Percentiles rank a stretch among this genome's conserved stretches.
These are phyloP conservation scores for Chymomyza costata DNA, from an alignment of 1,140 invertebrate species.

Conservation along the genomic window DNA sequence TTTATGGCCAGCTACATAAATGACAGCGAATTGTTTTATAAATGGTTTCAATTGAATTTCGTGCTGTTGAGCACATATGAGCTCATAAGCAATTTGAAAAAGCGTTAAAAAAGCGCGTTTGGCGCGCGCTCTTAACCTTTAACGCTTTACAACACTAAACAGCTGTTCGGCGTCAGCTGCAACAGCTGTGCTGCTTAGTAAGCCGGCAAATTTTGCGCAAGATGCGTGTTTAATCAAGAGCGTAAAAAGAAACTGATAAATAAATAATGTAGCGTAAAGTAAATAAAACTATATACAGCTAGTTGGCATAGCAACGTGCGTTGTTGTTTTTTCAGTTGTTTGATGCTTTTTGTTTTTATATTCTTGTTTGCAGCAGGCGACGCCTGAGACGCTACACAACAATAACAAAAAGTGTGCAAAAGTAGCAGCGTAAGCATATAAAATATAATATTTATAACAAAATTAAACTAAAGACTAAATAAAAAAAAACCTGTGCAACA, in stretches of 20 bases:
- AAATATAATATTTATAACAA: too few species aligned
- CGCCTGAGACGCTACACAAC: constrained; percentile 9
- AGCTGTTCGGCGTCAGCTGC: constrained; percentile 27
- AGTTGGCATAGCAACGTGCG: constrained; percentile 23
- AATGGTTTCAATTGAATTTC: constrained; percentile 52
- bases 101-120: background rate
- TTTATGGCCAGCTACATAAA: constrained; percentile 55
- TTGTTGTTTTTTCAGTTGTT: constrained; percentile 8
- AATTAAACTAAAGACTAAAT: too few species aligned
- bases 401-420: constrained; percentile 3
- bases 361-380: constrained; percentile 34
- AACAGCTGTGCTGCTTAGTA: too few species aligned
- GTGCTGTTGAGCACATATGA: constrained; percentile 37
- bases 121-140: constrained; percentile 19
- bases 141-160: constrained; percentile 21
- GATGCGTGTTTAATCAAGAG: constrained; percentile 2
- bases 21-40: constrained; percentile 54
- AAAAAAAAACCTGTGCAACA: background rate
- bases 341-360: constrained; percentile 15
- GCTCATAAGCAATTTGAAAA: too few species aligned
- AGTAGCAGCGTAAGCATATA: constrained; percentile 25
- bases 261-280: constrained; percentile 21
- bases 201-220: constrained; percentile 5
- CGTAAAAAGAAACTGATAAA: constrained; percentile 5
- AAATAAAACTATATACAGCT: background rate